A percentile compares a stretch with the other conserved stretches of the same genome.
phyloP scores from a whole-genome alignment of 2,888 invertebrate genomes.

The Diogma glabrata region DNA sequence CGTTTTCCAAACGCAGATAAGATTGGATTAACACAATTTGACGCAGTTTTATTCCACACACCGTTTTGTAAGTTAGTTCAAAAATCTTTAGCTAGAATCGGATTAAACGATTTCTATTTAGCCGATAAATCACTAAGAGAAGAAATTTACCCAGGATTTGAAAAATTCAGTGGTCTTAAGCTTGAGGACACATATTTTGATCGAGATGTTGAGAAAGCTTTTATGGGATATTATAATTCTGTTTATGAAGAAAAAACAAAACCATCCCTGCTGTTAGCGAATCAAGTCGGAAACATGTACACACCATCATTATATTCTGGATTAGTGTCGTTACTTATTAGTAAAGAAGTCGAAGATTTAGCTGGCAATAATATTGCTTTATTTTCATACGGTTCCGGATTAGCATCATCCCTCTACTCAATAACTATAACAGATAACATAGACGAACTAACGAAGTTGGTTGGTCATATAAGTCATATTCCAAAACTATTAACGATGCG shows the following conservation, averaged over 20 bases:
- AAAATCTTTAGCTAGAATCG: slow-evolving; percentile 87
- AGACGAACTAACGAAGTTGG: slow-evolving; percentile 49
- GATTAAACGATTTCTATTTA: slow-evolving; percentile 74
- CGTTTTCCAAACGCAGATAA: slow-evolving; percentile 37
- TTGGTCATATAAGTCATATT: slow-evolving; percentile 55
- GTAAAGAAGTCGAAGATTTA: slow-evolving; percentile 48
- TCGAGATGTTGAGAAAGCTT: slow-evolving; percentile 78
- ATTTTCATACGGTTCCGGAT: slow-evolving; percentile 96
- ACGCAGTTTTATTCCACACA: slow-evolving; percentile 83
- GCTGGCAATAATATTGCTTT: slow-evolving; percentile 72
- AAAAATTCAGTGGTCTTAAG: slow-evolving; percentile 53
- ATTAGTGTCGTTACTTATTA: slow-evolving; percentile 72
- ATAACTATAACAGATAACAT: slow-evolving; percentile 58
- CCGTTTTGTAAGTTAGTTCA: slow-evolving; percentile 96
- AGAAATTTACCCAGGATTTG: slow-evolving; percentile 52
- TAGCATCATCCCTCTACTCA: slow-evolving; percentile 90
- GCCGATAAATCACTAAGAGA: slow-evolving; percentile 42
- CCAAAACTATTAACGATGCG: slow-evolving; percentile 56
- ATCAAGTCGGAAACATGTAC: slow-evolving; percentile 97
- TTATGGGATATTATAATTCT: slow-evolving; percentile 60
- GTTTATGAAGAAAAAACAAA: slow-evolving; percentile 73
- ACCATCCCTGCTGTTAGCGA: slow-evolving; percentile 73
- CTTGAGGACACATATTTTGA: slow-evolving; percentile 82
- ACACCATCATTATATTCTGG: slow-evolving; percentile 94
- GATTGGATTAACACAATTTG: slow-evolving; percentile 54